Evolutionary conservation across 2,113 vertebrate genomes (phyloP).

Genomic region (Xenopus borealis): DNA sequence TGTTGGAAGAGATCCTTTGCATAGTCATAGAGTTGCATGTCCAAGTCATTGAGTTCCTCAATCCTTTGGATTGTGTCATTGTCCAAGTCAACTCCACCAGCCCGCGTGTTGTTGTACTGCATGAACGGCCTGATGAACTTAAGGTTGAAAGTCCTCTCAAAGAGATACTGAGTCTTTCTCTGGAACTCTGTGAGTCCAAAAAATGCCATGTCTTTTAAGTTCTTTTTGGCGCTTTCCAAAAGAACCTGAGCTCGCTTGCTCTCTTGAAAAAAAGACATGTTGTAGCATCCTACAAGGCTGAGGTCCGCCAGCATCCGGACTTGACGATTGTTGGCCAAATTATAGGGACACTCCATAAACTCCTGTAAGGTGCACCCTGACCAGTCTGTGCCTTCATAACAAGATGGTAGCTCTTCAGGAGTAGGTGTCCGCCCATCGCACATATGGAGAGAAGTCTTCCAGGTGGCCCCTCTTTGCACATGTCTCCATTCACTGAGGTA

Average conservation of each 20-base stretch:
- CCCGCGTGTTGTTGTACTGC: constrained; percentile 97
- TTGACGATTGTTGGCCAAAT: constrained; percentile 94
- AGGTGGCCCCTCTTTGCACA: constrained; percentile 92
- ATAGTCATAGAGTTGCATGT: constrained; percentile 98
- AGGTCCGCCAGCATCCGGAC: constrained; percentile 96
- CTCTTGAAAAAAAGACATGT: constrained; percentile 94
- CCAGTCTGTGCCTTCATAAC: constrained; percentile 97
- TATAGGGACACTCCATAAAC: constrained; percentile 98
- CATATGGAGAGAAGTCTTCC: constrained; percentile 98
- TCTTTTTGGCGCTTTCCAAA: constrained; percentile 95
- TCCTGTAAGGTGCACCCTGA: constrained; percentile 95
- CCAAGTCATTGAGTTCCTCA: constrained; percentile 95
- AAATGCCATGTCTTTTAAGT: constrained; percentile 97
- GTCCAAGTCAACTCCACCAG: constrained; percentile 90
- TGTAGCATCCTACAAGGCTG: constrained; percentile 97
- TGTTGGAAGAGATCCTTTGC: constrained; percentile 97
- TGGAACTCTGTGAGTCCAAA: constrained; percentile 97
- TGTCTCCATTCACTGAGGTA: constrained; percentile 98
- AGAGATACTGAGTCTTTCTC: constrained; percentile 97
- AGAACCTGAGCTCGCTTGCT: constrained; percentile 91
- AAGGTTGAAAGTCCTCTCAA: constrained; percentile 93
- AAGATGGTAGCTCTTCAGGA: constrained; percentile 89
- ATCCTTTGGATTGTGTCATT: constrained; percentile 86
- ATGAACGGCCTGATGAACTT: constrained; percentile 96
- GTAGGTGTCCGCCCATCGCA: constrained; percentile 95